Percentiles rank a stretch among this genome's conserved stretches.
Evolutionary conservation across 1,140 invertebrate genomes (phyloP).

Genomic region (Ruditapes philippinarum): DNA sequence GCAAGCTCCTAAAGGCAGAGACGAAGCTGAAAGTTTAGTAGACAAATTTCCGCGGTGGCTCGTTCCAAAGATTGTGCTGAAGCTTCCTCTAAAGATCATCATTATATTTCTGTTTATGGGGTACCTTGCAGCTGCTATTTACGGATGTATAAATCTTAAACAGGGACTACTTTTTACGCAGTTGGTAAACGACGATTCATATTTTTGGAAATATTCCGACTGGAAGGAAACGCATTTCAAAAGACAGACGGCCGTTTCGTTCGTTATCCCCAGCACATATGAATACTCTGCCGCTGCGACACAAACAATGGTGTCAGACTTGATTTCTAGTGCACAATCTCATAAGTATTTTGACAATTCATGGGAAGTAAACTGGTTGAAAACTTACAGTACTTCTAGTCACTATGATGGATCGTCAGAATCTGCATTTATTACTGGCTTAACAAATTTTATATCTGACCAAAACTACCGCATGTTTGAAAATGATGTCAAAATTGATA

Average conservation of each 20-base stretch:
- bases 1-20: background rate
- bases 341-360: slow-evolving; percentile 15
- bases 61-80: slow-evolving; percentile 44
- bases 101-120: slow-evolving; percentile 93
- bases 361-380: slow-evolving; percentile 65
- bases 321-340: background rate
- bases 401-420: background rate
- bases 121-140: slow-evolving; percentile 95
- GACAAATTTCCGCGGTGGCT: slow-evolving; percentile 44
- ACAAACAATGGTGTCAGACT: background rate
- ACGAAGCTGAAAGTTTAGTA: slow-evolving; percentile 26
- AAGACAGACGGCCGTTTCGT: slow-evolving; percentile 14
- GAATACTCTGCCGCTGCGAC: slow-evolving; percentile 25
- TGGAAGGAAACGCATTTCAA: slow-evolving; percentile 50
- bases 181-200: slow-evolving; percentile 83
- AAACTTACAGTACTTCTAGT: background rate
- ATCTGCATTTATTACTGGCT: slow-evolving; percentile 1
- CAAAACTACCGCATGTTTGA: slow-evolving; percentile 86
- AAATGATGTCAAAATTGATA: slow-evolving; percentile 95
- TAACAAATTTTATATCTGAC: slow-evolving; percentile 88
- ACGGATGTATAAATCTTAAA: slow-evolving; percentile 93
- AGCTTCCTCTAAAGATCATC: slow-evolving; percentile 89
- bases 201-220: slow-evolving; percentile 69
- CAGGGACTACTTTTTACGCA: slow-evolving; percentile 93
- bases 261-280: slow-evolving; percentile 17